A percentile compares a stretch with the other conserved stretches of the same genome.
Conservation (phyloP, 2,113 vertebrate species). For the Peromyscus polionotus region DNA sequence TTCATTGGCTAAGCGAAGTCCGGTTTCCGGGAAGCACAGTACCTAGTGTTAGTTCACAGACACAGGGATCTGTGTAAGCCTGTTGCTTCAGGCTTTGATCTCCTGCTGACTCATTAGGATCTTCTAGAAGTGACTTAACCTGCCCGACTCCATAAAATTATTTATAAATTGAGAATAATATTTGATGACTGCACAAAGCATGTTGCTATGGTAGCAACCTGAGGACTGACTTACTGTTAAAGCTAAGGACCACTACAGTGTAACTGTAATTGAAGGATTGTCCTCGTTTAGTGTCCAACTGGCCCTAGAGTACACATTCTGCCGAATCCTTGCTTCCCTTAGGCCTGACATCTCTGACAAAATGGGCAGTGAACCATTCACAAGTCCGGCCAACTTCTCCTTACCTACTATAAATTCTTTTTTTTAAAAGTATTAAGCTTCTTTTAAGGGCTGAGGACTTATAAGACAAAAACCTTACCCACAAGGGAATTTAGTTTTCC, state of each 20-base stretch:
- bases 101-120: conserved; percentile 51
- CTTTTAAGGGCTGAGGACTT: not conserved
- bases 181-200: conserved; percentile 50
- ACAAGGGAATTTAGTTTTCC: conserved; percentile 11
- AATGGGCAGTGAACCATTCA: not conserved
- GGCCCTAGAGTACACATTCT: not conserved
- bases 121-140: conserved; percentile 62
- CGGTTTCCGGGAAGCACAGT: not conserved
- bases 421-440: not conserved
- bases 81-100: conserved; percentile 44
- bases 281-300: not conserved
- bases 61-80: not conserved
- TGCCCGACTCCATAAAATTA: conserved; percentile 32
- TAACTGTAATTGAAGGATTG: not conserved
- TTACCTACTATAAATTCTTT: not conserved
- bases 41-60: not conserved
- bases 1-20: not conserved
- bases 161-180: conserved; percentile 63
- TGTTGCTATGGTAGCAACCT: not conserved
- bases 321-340: not conserved
- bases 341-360: not conserved
- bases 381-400: not conserved
- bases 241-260: not conserved
- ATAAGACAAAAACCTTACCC: not conserved
- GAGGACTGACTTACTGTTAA: conserved; percentile 36